A percentile compares a stretch with the other conserved stretches of the same genome.
These are phyloP conservation scores for Apostichopus parvimensis DNA, from an alignment of 35 echinoderm and acorn worm species.

Conservation along the genomic window DNA sequence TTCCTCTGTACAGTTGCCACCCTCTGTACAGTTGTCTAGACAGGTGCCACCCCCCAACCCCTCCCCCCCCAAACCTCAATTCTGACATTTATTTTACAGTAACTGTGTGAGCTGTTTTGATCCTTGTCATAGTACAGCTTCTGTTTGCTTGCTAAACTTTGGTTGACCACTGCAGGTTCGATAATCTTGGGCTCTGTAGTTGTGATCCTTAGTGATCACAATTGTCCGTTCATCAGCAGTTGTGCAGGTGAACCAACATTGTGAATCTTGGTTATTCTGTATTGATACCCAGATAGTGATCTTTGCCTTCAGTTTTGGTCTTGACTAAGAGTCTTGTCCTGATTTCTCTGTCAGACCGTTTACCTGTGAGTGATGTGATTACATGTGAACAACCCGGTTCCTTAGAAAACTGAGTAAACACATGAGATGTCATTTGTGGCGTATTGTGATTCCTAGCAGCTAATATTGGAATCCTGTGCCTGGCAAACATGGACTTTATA, in stretches of 20 bases:
- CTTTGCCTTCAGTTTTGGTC: not conserved
- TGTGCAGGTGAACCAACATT: slow-evolving; percentile 29
- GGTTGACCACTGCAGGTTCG: not conserved
- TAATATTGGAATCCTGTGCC: slow-evolving; percentile 31
- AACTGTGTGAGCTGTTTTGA: not conserved
- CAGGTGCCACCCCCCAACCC: too few relatives aligned
- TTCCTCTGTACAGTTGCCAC: too few relatives aligned
- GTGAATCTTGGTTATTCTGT: slow-evolving; percentile 24
- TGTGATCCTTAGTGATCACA: not conserved
- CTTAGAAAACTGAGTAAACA: slow-evolving; percentile 12
- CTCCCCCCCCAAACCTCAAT: not conserved
- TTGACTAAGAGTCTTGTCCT: slow-evolving; percentile 36
- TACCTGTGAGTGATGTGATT: slow-evolving; percentile 26
- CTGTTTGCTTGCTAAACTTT: slow-evolving; percentile 22
- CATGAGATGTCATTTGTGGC: slow-evolving; percentile 30
- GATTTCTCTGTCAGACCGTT: slow-evolving; percentile 42
- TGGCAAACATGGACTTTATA: slow-evolving; percentile 49
- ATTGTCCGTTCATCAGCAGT: not conserved
- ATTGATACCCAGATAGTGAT: slow-evolving; percentile 31
- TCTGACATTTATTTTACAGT: slow-evolving; percentile 12
- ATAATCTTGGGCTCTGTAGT: slow-evolving; percentile 14
- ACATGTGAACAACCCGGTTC: slow-evolving; percentile 4
- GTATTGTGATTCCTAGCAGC: slow-evolving; percentile 41
- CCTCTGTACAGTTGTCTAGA: too few relatives aligned
- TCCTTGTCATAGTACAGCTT: slow-evolving; percentile 15